Evolutionary conservation across 2,888 invertebrate species (phyloP).

Genomic region (Gryllus longicercus): DNA sequence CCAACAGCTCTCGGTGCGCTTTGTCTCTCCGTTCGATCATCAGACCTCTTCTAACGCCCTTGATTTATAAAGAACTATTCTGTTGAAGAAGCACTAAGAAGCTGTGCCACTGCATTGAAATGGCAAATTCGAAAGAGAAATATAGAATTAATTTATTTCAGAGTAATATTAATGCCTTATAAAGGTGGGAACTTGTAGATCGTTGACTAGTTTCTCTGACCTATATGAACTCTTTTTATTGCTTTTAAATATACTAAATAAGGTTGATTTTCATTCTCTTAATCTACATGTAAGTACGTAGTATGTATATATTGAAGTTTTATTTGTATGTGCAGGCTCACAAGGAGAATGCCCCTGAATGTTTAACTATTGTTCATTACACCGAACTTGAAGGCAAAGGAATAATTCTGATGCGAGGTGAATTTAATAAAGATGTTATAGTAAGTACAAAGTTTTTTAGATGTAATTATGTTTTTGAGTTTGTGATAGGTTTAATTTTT

Average conservation of each 20-base stretch:
- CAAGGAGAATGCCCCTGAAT: slow-evolving; percentile 85
- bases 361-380: slow-evolving; percentile 75
- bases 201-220: not conserved
- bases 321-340: slow-evolving; percentile 56
- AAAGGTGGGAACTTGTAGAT: not conserved
- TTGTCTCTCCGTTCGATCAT: too few species aligned
- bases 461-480: not conserved
- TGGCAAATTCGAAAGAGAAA: too few species aligned
- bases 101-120: too few species aligned
- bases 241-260: slow-evolving; percentile 24
- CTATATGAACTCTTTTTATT: not conserved
- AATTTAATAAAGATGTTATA: slow-evolving; percentile 75
- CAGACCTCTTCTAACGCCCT: too few species aligned
- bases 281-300: not conserved
- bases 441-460: slow-evolving; percentile 36
- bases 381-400: slow-evolving; percentile 70
- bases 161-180: too few species aligned
- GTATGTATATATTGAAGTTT: not conserved
- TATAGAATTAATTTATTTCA: too few species aligned
- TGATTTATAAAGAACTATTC: too few species aligned
- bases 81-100: too few species aligned
- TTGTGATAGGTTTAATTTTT: slow-evolving; percentile 17
- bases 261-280: not conserved
- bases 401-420: slow-evolving; percentile 79
- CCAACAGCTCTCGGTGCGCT: too few species aligned